Evolutionary conservation across 2,113 vertebrate genomes (phyloP), one percentile per base, ranked within the genome.

Genomic region (Marmota flaviventris): DNA sequence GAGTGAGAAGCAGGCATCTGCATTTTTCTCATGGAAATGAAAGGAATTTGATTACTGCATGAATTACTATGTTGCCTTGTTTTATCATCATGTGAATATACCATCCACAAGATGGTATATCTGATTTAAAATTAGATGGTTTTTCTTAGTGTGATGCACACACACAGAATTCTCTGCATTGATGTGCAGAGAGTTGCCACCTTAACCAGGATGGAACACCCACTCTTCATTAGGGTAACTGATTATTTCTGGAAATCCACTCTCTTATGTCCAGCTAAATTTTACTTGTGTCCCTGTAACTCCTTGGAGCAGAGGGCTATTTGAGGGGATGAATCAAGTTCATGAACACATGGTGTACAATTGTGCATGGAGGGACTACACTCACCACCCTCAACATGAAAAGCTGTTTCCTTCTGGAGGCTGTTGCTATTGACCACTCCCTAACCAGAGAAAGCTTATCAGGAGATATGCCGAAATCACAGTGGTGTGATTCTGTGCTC

Each of bases 1-100:
- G 92, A 95, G 85, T 61, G 51, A 96, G 98, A 98, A 98, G 94
- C 91, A 87, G 96, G 88, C 97, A 97, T 93, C 93, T 97, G 45
- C 91, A 91, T 97, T 94, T 96, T 95, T 85, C 88, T 98, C 75
- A 37, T 91, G 53, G 63, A 94, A 93, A 85, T 85, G 92, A 82
- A 95, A 29, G 67, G 73, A 56, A 93, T 88, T 93, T 89, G 45
- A 79, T 94, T 58, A 77, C 53, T 85, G 67, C 63, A 45, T 85
- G 73, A 85, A 29, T 70, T 90, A 70, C 53, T 51, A 72, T 42
- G n/a, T 42, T 34, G 39, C 17, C 91, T 61, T 92, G 73, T 70
- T 77, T 94, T 79, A 70, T 51, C 65, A 69, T 83, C 69, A 70
- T 76, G 75, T 92, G 51, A 84, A 77, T 81, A 69, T 45, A 45